Conservation (phyloP, 2,113 vertebrate species). For the Crotalus helleri region DNA sequence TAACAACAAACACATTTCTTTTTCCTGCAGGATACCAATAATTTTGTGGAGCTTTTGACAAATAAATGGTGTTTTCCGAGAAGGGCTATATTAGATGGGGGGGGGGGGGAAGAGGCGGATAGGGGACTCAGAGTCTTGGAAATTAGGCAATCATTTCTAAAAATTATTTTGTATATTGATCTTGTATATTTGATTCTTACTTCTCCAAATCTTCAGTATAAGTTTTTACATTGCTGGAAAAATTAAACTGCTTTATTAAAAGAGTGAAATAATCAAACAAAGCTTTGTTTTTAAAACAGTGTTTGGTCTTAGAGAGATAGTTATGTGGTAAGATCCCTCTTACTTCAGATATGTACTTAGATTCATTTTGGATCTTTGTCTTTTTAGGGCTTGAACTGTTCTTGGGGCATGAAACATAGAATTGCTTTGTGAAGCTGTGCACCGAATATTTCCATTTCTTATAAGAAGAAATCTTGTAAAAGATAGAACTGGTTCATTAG, state of each 20-base stretch:
- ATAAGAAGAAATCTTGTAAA: background rate
- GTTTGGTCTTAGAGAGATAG: background rate
- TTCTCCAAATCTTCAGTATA: background rate
- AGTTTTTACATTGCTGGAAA: background rate
- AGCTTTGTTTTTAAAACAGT: background rate
- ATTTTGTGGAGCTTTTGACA: slow-evolving; percentile 8
- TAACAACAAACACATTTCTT: slow-evolving; percentile 46
- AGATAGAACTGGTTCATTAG: background rate
- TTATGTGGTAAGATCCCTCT: background rate
- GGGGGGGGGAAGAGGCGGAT: no score
- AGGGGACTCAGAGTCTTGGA: slow-evolving; percentile 1
- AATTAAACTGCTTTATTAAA: background rate
- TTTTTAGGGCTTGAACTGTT: background rate
- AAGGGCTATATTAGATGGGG: slow-evolving; percentile 1
- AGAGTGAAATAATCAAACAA: background rate
- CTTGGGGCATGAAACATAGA: background rate
- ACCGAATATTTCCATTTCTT: background rate
- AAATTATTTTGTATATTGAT: background rate
- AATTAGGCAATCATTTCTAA: background rate
- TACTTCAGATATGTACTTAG: no score
- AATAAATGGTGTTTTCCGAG: slow-evolving; percentile 30
- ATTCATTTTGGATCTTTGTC: background rate
- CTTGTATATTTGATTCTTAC: background rate
- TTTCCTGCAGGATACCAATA: slow-evolving; percentile 54
- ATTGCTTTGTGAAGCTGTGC: background rate